Evolutionary conservation across 2,113 vertebrate species (phyloP).

Genomic region (Bubo blakistoni): DNA sequence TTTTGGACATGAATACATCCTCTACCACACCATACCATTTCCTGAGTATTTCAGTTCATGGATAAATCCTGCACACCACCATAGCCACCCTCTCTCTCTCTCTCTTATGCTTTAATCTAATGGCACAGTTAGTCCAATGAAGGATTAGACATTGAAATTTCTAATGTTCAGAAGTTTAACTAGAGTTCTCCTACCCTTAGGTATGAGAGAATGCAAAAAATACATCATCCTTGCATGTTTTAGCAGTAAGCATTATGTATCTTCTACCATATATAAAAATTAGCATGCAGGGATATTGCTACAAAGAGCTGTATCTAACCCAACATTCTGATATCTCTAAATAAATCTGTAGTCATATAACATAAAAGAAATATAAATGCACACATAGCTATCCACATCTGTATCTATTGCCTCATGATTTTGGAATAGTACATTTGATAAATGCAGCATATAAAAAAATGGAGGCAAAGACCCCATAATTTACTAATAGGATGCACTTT

Average conservation of each 20-base stretch:
- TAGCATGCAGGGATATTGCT: not conserved
- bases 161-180: not conserved
- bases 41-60: not conserved
- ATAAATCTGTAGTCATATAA: not conserved
- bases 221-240: not conserved
- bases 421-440: not conserved
- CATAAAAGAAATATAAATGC: not conserved
- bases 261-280: not conserved
- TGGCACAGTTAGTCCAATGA: not conserved
- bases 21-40: not conserved
- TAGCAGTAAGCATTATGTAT: not conserved
- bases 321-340: not conserved
- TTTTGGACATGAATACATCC: not conserved
- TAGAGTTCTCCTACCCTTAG: not conserved
- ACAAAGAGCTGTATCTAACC: not conserved
- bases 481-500: not conserved
- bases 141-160: not conserved
- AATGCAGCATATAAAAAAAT: not conserved
- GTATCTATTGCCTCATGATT: not conserved
- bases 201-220: not conserved
- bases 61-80: not conserved
- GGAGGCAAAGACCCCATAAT: not conserved
- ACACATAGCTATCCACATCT: not conserved
- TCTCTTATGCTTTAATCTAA: not conserved
- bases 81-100: not conserved